These are phyloP conservation scores for Psix sp. DNA, from an alignment of 1,140 invertebrate species.

Conservation along the genomic window DNA sequence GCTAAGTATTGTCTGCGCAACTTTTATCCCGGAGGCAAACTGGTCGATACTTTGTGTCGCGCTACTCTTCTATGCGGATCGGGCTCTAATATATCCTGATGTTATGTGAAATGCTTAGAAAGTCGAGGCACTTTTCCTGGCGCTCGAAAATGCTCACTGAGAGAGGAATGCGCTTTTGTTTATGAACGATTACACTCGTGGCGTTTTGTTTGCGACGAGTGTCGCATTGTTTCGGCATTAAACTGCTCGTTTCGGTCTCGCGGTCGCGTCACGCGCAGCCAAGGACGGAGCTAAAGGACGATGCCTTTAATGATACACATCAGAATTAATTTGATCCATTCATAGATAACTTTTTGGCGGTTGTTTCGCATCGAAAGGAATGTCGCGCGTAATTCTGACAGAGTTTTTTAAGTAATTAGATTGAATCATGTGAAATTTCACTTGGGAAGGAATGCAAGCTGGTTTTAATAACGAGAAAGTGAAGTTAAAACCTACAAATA, in stretches of 20 bases:
- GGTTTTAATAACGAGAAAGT: no score
- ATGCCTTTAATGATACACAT: not conserved
- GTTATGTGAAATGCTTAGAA: constrained; percentile 70
- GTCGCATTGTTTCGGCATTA: constrained; percentile 26
- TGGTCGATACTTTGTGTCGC: constrained; percentile 44
- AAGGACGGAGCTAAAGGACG: not conserved
- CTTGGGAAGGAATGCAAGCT: no score
- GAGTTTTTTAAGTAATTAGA: no score
- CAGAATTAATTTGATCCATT: no score
- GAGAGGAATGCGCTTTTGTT: constrained; percentile 62
- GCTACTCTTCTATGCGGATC: constrained; percentile 45
- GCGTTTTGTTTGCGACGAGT: constrained; percentile 31
- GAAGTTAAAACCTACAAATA: no score
- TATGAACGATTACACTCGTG: constrained; percentile 58
- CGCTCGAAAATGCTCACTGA: constrained; percentile 46
- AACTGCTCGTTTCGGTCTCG: constrained; percentile 39
- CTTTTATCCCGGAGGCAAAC: constrained; percentile 51
- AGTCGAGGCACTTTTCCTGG: constrained; percentile 69
- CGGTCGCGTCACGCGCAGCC: constrained; percentile 5
- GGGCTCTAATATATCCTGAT: constrained; percentile 58
- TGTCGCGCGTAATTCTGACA: no score
- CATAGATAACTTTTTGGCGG: no score
- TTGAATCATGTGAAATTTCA: no score
- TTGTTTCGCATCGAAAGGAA: no score
- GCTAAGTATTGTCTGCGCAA: constrained; percentile 39